Conservation (phyloP, 2,888 invertebrate genomes). For the Calephelis perditalis region DNA sequence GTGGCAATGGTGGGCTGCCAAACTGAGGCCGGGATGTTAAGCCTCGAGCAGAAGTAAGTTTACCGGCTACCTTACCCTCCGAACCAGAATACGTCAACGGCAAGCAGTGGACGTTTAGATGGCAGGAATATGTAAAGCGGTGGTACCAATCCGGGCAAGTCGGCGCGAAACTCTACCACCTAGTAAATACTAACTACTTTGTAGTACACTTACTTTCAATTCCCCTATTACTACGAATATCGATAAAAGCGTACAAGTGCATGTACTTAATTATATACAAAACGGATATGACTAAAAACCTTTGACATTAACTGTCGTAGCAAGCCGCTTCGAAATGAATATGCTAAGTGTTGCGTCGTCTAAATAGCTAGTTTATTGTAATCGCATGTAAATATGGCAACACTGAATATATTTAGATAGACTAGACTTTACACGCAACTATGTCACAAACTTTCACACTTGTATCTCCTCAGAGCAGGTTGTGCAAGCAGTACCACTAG, state of each 20-base stretch:
- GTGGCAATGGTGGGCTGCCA: too few species aligned
- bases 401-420: constrained; percentile 4
- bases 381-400: constrained; percentile 7
- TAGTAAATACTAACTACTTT: background rate
- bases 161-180: too few species aligned
- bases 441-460: too few species aligned
- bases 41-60: too few species aligned
- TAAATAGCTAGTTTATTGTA: constrained; percentile 8
- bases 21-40: too few species aligned
- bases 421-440: background rate
- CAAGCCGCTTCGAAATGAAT: background rate
- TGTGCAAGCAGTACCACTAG: too few species aligned
- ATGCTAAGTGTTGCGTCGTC: constrained; percentile 2
- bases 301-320: constrained; percentile 2
- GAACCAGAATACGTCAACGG: too few species aligned
- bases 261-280: constrained; percentile 4
- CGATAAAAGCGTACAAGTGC: background rate
- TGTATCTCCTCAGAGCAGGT: too few species aligned
- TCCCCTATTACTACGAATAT: background rate
- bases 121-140: too few species aligned
- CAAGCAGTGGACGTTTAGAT: too few species aligned
- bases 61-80: too few species aligned
- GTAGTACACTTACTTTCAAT: background rate
- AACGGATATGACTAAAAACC: constrained; percentile 6
- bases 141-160: too few species aligned